Conservation (phyloP, 2,113 vertebrate genomes). For the Piliocolobus tephrosceles region DNA sequence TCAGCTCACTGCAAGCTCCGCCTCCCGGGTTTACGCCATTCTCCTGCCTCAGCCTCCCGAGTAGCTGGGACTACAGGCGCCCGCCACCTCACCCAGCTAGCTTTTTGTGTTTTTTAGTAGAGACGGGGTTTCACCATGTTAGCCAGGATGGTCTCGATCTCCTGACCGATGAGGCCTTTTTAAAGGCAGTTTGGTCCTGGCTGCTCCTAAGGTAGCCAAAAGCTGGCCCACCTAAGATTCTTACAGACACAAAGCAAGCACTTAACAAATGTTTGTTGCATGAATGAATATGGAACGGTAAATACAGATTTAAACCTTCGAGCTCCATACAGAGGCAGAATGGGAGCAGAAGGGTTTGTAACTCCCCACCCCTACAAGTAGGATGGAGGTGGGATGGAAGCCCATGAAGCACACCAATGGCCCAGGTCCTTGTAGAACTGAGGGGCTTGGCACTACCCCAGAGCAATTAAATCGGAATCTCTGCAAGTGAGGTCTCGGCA, state of each 20-base stretch:
- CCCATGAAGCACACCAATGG: too few species aligned
- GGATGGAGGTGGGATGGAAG: fast-evolving
- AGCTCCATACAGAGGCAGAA: neutral
- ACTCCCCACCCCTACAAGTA: too few species aligned
- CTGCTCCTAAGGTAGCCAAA: neutral
- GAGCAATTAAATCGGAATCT: neutral
- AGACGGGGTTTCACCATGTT: too few species aligned
- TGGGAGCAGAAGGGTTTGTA: fast-evolving
- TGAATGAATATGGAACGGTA: neutral
- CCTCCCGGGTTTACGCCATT: too few species aligned
- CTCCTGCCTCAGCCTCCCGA: too few species aligned
- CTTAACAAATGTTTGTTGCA: neutral
- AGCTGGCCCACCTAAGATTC: neutral
- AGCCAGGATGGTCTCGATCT: too few species aligned
- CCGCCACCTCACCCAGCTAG: too few species aligned
- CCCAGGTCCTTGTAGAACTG: neutral
- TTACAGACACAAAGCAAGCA: neutral
- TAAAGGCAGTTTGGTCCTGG: neutral
- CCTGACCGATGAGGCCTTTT: neutral
- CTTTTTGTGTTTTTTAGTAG: too few species aligned
- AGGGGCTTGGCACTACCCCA: neutral
- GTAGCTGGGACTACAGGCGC: too few species aligned
- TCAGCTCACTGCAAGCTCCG: too few species aligned
- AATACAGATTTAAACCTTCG: neutral
- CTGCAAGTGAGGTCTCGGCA: neutral